Conservation (phyloP, 2,888 invertebrate species). For the Ptilodon capucinus region DNA sequence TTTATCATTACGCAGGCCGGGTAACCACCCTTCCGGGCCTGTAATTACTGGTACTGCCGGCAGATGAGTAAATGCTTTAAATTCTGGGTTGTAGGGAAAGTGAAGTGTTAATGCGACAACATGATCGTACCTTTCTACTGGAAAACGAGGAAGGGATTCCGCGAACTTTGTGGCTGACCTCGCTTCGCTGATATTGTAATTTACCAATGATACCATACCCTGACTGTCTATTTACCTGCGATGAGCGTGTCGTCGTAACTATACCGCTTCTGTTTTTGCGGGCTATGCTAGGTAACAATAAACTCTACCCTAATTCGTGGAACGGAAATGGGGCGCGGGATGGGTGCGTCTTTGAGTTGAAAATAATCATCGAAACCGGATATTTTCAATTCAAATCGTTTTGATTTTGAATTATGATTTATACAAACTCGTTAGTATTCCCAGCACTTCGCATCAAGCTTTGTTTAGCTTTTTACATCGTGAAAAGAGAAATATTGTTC, state of each 20-base stretch:
- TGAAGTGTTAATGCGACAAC: constrained; percentile 78
- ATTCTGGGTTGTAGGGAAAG: constrained; percentile 78
- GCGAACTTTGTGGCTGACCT: constrained; percentile 50
- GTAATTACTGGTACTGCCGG: constrained; percentile 73
- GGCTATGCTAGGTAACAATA: constrained; percentile 36
- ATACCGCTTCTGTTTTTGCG: constrained; percentile 63
- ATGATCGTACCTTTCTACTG: constrained; percentile 62
- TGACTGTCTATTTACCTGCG: constrained; percentile 31
- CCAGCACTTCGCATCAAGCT: no score
- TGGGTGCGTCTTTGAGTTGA: constrained; percentile 71
- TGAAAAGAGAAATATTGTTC: no score
- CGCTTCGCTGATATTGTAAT: constrained; percentile 29
- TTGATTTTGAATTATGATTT: constrained; percentile 18
- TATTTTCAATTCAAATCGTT: constrained; percentile 49
- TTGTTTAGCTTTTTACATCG: no score
- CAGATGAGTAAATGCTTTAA: constrained; percentile 79
- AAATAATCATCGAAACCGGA: constrained; percentile 61
- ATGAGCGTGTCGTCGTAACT: constrained; percentile 17
- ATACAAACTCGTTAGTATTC: no score
- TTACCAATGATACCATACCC: constrained; percentile 33
- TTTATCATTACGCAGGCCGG: constrained; percentile 53
- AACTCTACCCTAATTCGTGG: constrained; percentile 62
- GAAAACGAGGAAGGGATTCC: constrained; percentile 58
- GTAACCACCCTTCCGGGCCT: constrained; percentile 55
- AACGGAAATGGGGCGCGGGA: constrained; percentile 76